phyloP scores from a whole-genome alignment of 2,797 vertebrate species.

The Pseudomugil tenellus region DNA sequence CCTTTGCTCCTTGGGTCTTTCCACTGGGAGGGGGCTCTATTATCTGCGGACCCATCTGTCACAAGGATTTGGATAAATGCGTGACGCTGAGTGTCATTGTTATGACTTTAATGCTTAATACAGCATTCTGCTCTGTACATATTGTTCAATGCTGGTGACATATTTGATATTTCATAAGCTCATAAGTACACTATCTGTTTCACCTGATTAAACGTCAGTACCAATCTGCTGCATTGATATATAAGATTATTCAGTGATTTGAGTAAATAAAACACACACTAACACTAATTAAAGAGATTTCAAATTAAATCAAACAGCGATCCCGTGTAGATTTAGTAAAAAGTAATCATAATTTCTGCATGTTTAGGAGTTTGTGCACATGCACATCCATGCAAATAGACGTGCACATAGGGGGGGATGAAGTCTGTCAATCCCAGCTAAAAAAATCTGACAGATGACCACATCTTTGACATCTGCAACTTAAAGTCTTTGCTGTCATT shows the following conservation, averaged over 20 bases:
- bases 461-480: constrained; percentile 73
- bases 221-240: constrained; percentile 70
- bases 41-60: constrained; percentile 78
- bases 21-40: constrained; percentile 51
- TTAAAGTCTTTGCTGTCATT: constrained; percentile 57
- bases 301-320: constrained; percentile 18
- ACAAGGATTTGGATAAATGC: constrained; percentile 72
- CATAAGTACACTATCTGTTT: constrained; percentile 64
- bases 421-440: constrained; percentile 58
- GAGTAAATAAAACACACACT: constrained; percentile 16
- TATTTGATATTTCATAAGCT: constrained; percentile 80
- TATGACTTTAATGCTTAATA: constrained; percentile 79
- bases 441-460: constrained; percentile 65
- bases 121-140: constrained; percentile 51
- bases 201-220: constrained; percentile 73
- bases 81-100: constrained; percentile 76
- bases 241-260: constrained; percentile 2
- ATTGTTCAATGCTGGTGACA: constrained; percentile 72
- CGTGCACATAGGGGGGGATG: constrained; percentile 20
- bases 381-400: constrained; percentile 3
- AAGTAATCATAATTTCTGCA: neutral
- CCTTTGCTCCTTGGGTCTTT: constrained; percentile 49
- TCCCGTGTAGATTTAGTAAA: constrained; percentile 15
- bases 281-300: constrained; percentile 19
- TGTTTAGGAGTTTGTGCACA: constrained; percentile 23